Conservation (phyloP, 2,113 vertebrate species). For the Hippoglossus stenolepis region DNA sequence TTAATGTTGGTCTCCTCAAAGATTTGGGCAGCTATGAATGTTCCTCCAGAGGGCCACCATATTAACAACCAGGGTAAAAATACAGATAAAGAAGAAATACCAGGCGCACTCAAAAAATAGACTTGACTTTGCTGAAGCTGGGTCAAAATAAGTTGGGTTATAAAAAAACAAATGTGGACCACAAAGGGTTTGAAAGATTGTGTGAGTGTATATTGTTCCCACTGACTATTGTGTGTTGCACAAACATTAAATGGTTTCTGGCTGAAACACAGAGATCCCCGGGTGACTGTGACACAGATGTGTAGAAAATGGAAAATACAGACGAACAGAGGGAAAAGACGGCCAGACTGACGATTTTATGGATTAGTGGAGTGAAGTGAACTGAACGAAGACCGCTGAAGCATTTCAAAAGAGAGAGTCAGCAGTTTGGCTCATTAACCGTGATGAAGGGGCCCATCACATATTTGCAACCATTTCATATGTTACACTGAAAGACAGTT, state of each 20-base stretch:
- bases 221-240: conserved; percentile 39
- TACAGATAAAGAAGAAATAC: too few relatives aligned
- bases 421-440: conserved; percentile 61
- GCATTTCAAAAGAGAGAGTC: conserved; percentile 46
- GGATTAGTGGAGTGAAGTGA: conserved; percentile 63
- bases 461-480: conserved; percentile 41
- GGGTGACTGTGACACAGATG: conserved; percentile 66
- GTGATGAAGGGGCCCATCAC: conserved; percentile 38
- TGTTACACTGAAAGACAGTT: conserved; percentile 23
- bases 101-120: too few relatives aligned
- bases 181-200: neutral
- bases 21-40: too few relatives aligned
- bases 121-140: neutral
- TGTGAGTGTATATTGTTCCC: conserved; percentile 30
- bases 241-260: conserved; percentile 42
- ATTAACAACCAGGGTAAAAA: too few relatives aligned
- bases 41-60: too few relatives aligned
- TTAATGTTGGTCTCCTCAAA: too few relatives aligned
- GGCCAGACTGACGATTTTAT: conserved; percentile 55
- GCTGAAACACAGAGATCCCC: conserved; percentile 30
- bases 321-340: conserved; percentile 40
- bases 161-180: neutral
- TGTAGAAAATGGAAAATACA: conserved; percentile 63
- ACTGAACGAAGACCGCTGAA: conserved; percentile 44
- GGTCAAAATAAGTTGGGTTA: neutral